Evolutionary conservation across 2,888 invertebrate species (phyloP).

Genomic region (Diaprepes abbreviatus): DNA sequence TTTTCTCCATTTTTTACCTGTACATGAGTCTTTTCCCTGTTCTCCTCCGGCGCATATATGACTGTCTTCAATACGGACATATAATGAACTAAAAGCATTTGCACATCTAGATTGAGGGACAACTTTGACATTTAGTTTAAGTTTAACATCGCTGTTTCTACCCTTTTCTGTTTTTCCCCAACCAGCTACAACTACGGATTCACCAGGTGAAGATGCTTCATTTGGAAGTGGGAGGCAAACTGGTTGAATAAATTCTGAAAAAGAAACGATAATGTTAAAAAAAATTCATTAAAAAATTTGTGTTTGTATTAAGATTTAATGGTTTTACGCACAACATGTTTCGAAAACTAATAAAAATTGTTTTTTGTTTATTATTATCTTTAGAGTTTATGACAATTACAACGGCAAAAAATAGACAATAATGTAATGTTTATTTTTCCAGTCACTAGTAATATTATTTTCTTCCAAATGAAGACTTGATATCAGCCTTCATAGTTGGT

Average conservation of each 20-base stretch:
- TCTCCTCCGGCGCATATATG: slow-evolving; percentile 64
- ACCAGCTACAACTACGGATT: slow-evolving; percentile 61
- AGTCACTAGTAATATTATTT: too few relatives aligned
- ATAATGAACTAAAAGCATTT: slow-evolving; percentile 53
- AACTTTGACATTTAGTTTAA: slow-evolving; percentile 75
- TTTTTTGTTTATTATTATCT: too few relatives aligned
- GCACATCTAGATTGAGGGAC: slow-evolving; percentile 70
- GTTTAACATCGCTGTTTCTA: slow-evolving; percentile 68
- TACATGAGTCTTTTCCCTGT: slow-evolving; percentile 77
- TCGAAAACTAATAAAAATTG: too few relatives aligned
- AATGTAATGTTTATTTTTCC: too few relatives aligned
- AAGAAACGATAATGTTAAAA: too few relatives aligned
- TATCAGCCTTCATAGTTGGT: too few relatives aligned
- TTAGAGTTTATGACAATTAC: too few relatives aligned
- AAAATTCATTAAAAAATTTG: too few relatives aligned
- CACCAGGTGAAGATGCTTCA: neutral
- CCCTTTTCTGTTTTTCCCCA: slow-evolving; percentile 63
- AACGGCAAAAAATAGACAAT: too few relatives aligned
- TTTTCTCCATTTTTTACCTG: slow-evolving; percentile 57
- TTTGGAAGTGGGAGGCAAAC: neutral
- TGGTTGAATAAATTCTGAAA: neutral
- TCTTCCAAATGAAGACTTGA: too few relatives aligned
- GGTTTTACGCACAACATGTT: too few relatives aligned
- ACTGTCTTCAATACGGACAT: slow-evolving; percentile 52
- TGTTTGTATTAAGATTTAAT: too few relatives aligned